A percentile compares a stretch with the other conserved stretches of the same genome.
These are phyloP conservation scores for Gobio occitaniae DNA, from an alignment of 2,797 vertebrate genomes.

Conservation along the genomic window DNA sequence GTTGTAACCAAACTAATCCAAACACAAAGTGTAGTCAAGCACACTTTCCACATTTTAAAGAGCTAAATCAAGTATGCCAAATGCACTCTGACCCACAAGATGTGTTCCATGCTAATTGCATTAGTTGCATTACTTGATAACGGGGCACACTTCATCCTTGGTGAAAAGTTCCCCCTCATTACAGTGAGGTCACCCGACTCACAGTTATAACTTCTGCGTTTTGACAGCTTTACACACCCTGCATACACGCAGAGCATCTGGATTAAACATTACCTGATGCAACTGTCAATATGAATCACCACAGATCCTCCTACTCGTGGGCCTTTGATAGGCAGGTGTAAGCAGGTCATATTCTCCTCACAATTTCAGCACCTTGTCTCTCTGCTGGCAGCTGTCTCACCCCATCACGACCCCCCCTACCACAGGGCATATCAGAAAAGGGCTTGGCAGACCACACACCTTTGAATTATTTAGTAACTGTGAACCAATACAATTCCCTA, in stretches of 20 bases:
- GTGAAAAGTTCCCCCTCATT: neutral
- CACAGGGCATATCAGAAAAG: neutral
- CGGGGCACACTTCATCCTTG: neutral
- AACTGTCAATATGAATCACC: slow-evolving; percentile 26
- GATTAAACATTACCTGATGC: slow-evolving; percentile 32
- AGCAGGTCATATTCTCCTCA: neutral
- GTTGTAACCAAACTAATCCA: neutral
- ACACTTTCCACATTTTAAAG: neutral
- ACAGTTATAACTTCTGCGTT: neutral
- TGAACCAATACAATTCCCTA: neutral
- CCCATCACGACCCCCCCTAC: neutral
- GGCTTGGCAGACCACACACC: neutral
- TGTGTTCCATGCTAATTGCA: neutral
- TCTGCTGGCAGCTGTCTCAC: slow-evolving; percentile 18
- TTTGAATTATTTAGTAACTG: slow-evolving; percentile 15
- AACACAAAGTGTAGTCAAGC: neutral
- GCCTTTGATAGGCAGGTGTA: slow-evolving; percentile 19
- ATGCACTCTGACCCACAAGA: neutral
- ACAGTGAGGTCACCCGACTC: neutral
- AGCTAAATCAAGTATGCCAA: neutral
- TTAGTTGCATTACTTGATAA: neutral
- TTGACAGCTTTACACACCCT: slow-evolving; percentile 14
- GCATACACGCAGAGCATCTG: neutral
- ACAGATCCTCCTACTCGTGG: slow-evolving; percentile 5
- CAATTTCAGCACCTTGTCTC: slow-evolving; percentile 8